These are phyloP conservation scores for Stegodyphus dumicola DNA, from an alignment of 1,140 invertebrate genomes.

Conservation along the genomic window DNA sequence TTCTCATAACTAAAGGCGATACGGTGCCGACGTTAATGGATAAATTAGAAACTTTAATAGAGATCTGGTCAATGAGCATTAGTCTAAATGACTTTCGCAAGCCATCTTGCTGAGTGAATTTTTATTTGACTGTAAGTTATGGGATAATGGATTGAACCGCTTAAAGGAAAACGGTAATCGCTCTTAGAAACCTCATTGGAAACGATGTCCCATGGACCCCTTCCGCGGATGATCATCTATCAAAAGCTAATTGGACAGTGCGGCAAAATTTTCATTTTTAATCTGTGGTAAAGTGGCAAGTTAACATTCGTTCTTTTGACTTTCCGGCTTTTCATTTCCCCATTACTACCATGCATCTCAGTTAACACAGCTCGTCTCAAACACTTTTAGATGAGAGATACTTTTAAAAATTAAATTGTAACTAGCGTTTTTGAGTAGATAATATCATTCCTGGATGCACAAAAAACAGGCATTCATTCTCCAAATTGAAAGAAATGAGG, in stretches of 20 bases:
- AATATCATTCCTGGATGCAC: too few species aligned
- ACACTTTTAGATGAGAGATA: too few species aligned
- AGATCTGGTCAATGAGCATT: constrained; percentile 34
- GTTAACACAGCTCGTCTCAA: too few species aligned
- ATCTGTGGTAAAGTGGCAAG: too few species aligned
- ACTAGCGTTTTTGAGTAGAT: too few species aligned
- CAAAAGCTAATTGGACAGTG: constrained; percentile 43
- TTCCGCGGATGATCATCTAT: constrained; percentile 28
- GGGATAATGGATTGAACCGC: constrained; percentile 35
- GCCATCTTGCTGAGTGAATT: constrained; percentile 13
- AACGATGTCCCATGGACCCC: constrained; percentile 20
- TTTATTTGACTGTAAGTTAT: not conserved
- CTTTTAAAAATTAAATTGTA: too few species aligned
- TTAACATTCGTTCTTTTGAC: too few species aligned
- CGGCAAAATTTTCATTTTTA: not conserved
- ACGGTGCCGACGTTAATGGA: constrained; percentile 27
- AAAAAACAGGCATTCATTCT: too few species aligned
- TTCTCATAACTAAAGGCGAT: constrained; percentile 32
- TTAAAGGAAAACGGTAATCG: not conserved
- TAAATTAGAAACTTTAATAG: constrained; percentile 35
- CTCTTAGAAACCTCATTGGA: constrained; percentile 10
- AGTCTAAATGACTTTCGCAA: constrained; percentile 13
- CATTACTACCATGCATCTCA: too few species aligned
- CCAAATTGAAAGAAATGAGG: too few species aligned
- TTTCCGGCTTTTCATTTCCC: too few species aligned